Conservation (phyloP, 2,888 invertebrate genomes). For the Phytoseiulus persimilis region DNA sequence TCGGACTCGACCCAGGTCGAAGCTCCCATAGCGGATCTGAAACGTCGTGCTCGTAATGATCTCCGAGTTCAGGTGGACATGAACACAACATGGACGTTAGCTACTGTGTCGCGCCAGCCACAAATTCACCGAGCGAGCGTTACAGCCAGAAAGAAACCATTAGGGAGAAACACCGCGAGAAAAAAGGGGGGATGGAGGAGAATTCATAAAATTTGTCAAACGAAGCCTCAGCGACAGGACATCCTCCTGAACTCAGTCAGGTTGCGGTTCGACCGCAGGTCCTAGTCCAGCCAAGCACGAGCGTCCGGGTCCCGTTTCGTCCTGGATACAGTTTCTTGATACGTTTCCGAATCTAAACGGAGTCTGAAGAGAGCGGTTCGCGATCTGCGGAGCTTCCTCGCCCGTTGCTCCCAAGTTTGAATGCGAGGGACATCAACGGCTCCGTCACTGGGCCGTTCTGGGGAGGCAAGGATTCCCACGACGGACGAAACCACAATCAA, state of each 20-base stretch:
- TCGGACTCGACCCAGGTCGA: not conserved
- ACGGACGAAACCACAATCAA: not conserved
- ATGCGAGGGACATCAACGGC: no score
- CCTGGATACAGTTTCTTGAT: no score
- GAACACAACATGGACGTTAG: not conserved
- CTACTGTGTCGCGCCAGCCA: not conserved
- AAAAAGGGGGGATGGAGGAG: not conserved
- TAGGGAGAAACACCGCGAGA: not conserved
- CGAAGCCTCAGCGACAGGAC: not conserved
- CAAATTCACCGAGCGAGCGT: not conserved
- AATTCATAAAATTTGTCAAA: slow-evolving; percentile 5
- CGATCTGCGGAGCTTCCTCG: no score
- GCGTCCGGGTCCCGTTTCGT: no score
- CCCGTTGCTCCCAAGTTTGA: no score
- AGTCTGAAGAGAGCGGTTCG: no score
- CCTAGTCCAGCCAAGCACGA: not conserved
- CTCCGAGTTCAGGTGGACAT: not conserved
- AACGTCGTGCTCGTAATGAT: not conserved
- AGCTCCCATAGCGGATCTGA: not conserved
- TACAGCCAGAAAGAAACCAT: not conserved
- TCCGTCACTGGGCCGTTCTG: no score
- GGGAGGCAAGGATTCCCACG: not conserved
- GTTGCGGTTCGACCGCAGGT: not conserved
- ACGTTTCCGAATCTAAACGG: no score
- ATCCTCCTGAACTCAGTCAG: not conserved